Base-by-base conservation (phyloP, 2,113 vertebrate species). In the Taurulus bubalis region DNA sequence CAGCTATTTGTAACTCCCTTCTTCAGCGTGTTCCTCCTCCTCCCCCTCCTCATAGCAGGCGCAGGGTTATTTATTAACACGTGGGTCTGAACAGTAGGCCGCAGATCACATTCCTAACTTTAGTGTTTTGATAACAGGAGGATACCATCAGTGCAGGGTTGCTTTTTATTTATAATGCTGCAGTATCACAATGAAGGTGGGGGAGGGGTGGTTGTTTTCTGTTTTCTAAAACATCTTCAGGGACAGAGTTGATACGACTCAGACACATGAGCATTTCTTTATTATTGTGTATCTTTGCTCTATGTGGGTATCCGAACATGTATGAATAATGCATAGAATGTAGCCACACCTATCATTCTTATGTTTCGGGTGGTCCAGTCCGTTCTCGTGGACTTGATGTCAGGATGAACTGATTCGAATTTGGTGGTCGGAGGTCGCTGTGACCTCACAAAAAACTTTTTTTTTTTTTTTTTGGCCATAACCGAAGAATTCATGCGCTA, bases 31-130 rank as follows among this genome's bases (percentile, higher is more conserved):
- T 69, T 70, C 77, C 60, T 86, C 62, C 78, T 77, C 82, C 51
- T 34, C 34, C 30, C 4, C 30, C 34, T 34, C 34, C 34, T 34
- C 34, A 70, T 49, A 36, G 60, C 59, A 68, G 71, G 20, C 16
- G 1, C 49, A 28, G 53, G 20, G 75, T 82, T 89, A 87, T 85
- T 92, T 82, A 87, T 87, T 85, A 89, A 75, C 82, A 75, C 71
- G 55, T 12, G 16, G 62, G 47, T 83, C 79, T 62, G 60, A 82
- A 79, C 80, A 74, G 63, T 67, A 65, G 7, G 67, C 66, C 72
- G 58, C 40, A 70, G 42, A 28, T 82, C 40, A 65, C 71, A 75
- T 85, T 82, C 81, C 83, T 45, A 26, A n/a, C 80, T 78, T 85
- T 34, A 71, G 71, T 82, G 83, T 84, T 83, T 68, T 85, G 58